phyloP scores from a whole-genome alignment of 2,888 invertebrate genomes.

The Tetragonisca angustula region DNA sequence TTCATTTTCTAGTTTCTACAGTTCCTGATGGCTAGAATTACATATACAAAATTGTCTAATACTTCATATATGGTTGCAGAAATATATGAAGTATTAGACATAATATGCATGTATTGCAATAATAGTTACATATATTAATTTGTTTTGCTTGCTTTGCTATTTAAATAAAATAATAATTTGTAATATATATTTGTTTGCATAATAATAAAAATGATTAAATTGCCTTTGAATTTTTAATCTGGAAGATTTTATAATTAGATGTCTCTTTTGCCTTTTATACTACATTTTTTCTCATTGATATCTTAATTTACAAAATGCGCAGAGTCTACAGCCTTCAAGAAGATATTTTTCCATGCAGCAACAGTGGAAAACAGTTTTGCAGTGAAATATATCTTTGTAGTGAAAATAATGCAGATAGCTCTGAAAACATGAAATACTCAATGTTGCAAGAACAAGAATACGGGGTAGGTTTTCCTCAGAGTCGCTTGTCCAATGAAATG shows the following conservation, averaged over 20 bases:
- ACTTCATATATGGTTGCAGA: not conserved
- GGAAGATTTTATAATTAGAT: not conserved
- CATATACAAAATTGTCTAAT: not conserved
- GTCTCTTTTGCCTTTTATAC: not conserved
- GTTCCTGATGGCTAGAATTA: not conserved
- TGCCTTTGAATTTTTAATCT: not conserved
- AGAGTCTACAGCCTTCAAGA: not conserved
- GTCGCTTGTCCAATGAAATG: conserved; percentile 72
- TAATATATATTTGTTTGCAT: not conserved
- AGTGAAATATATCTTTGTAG: not conserved
- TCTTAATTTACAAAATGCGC: not conserved
- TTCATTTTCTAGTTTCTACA: not conserved
- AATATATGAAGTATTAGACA: not conserved
- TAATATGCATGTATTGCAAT: not conserved
- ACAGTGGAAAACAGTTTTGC: not conserved
- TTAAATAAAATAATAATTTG: not conserved
- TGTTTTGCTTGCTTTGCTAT: not conserved
- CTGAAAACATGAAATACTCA: conserved; percentile 75
- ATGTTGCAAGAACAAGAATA: conserved; percentile 78
- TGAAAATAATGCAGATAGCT: conserved; percentile 41
- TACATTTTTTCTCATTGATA: not conserved
- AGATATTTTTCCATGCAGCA: conserved; percentile 22
- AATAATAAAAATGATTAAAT: not conserved
- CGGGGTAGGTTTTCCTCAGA: conserved; percentile 78
- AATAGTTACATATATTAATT: not conserved